Evolutionary conservation across 2,113 vertebrate species (phyloP).

Genomic region (Melanostigma gelatinosum): DNA sequence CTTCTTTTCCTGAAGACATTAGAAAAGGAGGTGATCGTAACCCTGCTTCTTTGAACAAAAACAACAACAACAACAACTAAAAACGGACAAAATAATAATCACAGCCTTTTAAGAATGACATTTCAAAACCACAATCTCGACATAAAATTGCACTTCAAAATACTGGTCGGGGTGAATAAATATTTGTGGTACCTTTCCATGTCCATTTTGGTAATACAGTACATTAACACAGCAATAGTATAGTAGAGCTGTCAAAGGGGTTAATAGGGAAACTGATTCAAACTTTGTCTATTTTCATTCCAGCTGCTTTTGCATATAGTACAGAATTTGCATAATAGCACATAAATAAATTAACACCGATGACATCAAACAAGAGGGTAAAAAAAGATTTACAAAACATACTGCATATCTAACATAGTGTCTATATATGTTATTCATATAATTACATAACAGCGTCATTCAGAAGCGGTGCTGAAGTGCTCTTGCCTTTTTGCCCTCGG

Average conservation of each 20-base stretch:
- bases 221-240: conserved; percentile 77
- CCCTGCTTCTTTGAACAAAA: conserved; percentile 68
- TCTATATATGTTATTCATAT: conserved; percentile 75
- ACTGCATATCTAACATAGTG: conserved; percentile 80
- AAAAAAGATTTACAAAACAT: conserved; percentile 82
- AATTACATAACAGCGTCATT: conserved; percentile 76
- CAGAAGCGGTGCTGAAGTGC: conserved; percentile 74
- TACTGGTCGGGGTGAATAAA: conserved; percentile 78
- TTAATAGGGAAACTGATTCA: conserved; percentile 58
- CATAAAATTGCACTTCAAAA: conserved; percentile 84
- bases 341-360: conserved; percentile 79
- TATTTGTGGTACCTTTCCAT: conserved; percentile 76
- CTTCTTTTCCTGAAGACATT: conserved; percentile 43
- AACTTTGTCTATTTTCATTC: conserved; percentile 75
- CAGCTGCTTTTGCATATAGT: conserved; percentile 79
- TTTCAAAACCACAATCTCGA: conserved; percentile 85
- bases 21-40: conserved; percentile 62
- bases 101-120: conserved; percentile 86
- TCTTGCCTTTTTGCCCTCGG: conserved; percentile 44
- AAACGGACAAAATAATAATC: conserved; percentile 63
- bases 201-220: conserved; percentile 78
- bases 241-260: conserved; percentile 67
- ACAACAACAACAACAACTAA: conserved; percentile 41
- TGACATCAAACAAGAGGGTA: conserved; percentile 77
- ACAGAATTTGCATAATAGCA: conserved; percentile 82